Base-by-base conservation (phyloP, 2,113 vertebrate genomes). In the Dicentrarchus labrax region DNA sequence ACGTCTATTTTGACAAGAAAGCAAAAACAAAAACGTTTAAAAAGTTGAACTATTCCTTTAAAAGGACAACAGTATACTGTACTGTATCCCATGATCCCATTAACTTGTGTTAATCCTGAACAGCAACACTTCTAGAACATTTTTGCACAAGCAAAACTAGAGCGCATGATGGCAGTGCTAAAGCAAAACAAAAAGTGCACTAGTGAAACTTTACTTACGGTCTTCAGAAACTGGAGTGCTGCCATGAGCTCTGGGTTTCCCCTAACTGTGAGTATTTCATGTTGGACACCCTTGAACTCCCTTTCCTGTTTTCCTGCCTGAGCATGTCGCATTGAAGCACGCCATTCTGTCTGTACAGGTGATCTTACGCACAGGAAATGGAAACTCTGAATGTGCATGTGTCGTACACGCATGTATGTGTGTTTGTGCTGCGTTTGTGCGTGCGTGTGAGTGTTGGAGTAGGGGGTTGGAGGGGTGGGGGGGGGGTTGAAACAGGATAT, bases 301-400 rank as follows among this genome's bases (percentile, higher is more conserved):
- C 86, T 90, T 94, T 95, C 93, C 94, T 93, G 92, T 94, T 94
- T 93, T 94, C 92, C 91, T 93, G 94, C 88, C 93, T 82, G 91
- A 91, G 90, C 92, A 88, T 90, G 93, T 92, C 74, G 73, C 90
- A 71, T 47, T 76, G 90, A 89, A 90, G 88, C 91, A 85, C 89
- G 83, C 88, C 90, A 81, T 76, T 93, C 93, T 88, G 92, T 93
- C 93, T 90, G 90, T 80, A 88, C 92, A 95, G 94, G 94, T 95
- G 92, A 94, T 93, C 90, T 90, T 92, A 93, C 94, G 89, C 72
- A 86, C 92, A 92, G 93, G 93, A 95, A 92, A 91, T 94, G 94
- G 93, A 94, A 95, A 95, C 89, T 94, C 81, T 93, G 90, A 91
- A 87, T 75, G 88, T 90, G 88, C 74, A 38, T 77, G 89, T 47